Conservation (phyloP, 92 coral and sea anemone species). For the Nematostella vectensis region DNA sequence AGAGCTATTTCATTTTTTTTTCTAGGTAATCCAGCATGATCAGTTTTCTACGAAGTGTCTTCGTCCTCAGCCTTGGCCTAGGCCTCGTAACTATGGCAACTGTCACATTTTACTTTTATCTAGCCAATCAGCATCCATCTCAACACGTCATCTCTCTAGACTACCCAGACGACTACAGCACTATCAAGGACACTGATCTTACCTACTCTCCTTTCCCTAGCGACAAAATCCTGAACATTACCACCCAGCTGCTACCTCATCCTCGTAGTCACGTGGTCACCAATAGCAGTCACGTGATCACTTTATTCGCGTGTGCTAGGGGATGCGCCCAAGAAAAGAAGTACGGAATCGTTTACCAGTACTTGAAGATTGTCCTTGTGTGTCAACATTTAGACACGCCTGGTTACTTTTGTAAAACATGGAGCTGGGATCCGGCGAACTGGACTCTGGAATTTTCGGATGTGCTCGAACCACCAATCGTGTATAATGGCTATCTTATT, state of each 20-base stretch:
- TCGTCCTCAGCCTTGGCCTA: background rate
- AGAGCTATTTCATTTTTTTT: no score
- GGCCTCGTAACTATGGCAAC: background rate
- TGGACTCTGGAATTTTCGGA: conserved; percentile 10
- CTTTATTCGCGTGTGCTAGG: conserved; percentile 6
- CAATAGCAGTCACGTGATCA: conserved; percentile 22
- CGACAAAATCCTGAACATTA: conserved; percentile 2
- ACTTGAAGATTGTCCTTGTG: conserved; percentile 9
- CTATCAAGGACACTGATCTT: background rate
- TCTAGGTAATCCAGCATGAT: no score
- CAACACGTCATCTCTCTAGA: background rate
- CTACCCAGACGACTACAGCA: background rate
- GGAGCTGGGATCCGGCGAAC: conserved; percentile 37
- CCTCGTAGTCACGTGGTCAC: conserved; percentile 40
- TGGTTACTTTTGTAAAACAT: conserved; percentile 6
- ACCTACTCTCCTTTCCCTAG: background rate
- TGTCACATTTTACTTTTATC: no score
- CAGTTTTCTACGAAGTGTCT: no score
- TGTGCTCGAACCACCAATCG: background rate
- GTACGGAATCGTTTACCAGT: conserved; percentile 23
- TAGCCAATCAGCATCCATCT: background rate
- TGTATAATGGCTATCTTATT: conserved; percentile 6
- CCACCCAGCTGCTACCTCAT: conserved; percentile 9
- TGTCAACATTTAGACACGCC: conserved; percentile 5
- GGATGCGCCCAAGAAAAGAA: conserved; percentile 17